Percentiles rank a stretch among this genome's conserved stretches.
These are phyloP conservation scores for Cylas formicarius DNA, from an alignment of 1,140 invertebrate genomes.

Conservation along the genomic window DNA sequence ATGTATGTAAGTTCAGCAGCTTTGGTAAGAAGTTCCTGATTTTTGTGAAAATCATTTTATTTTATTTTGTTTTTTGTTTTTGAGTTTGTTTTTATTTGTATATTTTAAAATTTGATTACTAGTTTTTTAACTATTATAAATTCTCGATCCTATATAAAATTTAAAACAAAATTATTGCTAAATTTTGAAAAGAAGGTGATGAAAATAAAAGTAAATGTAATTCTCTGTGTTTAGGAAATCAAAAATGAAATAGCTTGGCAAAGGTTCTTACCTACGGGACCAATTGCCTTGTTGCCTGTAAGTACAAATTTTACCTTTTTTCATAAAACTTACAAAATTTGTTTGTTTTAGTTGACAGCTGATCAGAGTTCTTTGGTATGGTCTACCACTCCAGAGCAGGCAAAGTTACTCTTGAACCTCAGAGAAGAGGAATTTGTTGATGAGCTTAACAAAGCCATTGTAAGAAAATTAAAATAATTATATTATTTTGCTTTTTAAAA, in stretches of 20 bases:
- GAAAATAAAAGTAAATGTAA: too few relatives aligned
- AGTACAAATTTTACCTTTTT: conserved; percentile 31
- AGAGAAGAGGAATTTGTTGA: conserved; percentile 79
- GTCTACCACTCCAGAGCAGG: conserved; percentile 70
- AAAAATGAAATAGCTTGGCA: conserved; percentile 91
- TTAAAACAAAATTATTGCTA: too few relatives aligned
- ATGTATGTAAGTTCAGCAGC: too few relatives aligned
- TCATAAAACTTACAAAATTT: conserved; percentile 3
- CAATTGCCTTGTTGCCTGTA: conserved; percentile 85
- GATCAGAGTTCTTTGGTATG: conserved; percentile 83
- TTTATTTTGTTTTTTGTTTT: too few relatives aligned
- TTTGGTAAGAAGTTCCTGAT: too few relatives aligned
- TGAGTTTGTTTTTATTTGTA: too few relatives aligned
- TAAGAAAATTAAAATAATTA: conserved; percentile 43
- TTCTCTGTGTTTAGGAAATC: conserved; percentile 31
- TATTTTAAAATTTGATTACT: too few relatives aligned
- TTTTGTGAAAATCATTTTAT: too few relatives aligned
- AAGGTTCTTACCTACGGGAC: conserved; percentile 83
- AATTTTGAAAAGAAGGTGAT: too few relatives aligned
- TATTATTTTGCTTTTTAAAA: too few relatives aligned
- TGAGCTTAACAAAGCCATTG: conserved; percentile 78
- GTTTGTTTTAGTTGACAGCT: conserved; percentile 54
- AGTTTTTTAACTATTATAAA: too few relatives aligned
- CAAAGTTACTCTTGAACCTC: conserved; percentile 63
- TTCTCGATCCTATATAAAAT: too few relatives aligned